Base-by-base conservation (phyloP, 35 echinoderm and acorn worm species). In the Apostichopus parvimensis region DNA sequence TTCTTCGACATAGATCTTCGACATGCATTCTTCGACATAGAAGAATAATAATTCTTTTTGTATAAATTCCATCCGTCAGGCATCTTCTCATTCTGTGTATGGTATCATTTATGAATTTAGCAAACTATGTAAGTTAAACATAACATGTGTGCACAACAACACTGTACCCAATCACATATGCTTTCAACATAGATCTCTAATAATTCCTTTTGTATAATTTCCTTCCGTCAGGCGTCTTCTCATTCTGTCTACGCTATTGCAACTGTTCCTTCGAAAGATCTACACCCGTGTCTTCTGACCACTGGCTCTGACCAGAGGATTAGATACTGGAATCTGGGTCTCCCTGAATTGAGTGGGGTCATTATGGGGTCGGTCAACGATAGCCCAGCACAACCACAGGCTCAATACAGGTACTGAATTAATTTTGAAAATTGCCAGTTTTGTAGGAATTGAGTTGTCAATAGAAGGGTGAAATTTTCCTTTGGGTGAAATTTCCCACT, bases 241-340 rank as follows among this genome's bases (percentile, higher is more conserved):
- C 58, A 65, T 57, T 87, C 83, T 62, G 57, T 10, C 45, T 25
- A 25, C 45, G 79, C 79, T 57, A 82, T 82, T 26, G 79, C 26
- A 57, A 82, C 92, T 56, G 92, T 93, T 77, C 97, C 97, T 7
- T 93, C 94, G 1, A 93, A 92, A 20, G 95, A 92, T 13, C 66
- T 90, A 13, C 86, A 90, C 15, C 96, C 96, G 15, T 88, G 92
- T 26, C 90, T 98, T 66, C 89, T 98, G 9, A 98, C 97, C 24
- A 95, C 97, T 9, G 97, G 97, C 0, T 98, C 97, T 0, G 97
- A 98, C 82, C 92, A 94, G 60, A 75, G 97, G 54, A 93, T 98
- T 9, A 70, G 97, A 23, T 96, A 93, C 91, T 98, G 97, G 97
- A 94, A 95, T 91, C 87, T 96, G 53, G 87, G 60, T 20, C 55